phyloP scores from a whole-genome alignment of 2,888 invertebrate species.

The Pseudeuparius sepicola region DNA sequence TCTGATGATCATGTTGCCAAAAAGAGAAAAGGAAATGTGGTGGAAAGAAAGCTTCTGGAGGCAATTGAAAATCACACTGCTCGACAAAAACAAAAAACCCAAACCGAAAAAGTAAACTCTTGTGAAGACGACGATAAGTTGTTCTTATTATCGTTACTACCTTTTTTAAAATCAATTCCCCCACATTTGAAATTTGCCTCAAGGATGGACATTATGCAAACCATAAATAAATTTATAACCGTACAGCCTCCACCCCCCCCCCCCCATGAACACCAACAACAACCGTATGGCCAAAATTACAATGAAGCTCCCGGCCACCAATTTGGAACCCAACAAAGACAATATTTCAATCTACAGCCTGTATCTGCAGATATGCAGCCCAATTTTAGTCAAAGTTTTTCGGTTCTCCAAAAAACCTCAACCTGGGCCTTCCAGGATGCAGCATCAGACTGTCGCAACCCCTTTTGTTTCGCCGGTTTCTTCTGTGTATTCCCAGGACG shows the following conservation, averaged over 20 bases:
- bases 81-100: slow-evolving; percentile 14
- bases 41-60: slow-evolving; percentile 16
- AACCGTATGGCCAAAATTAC: too few species aligned
- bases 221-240: slow-evolving; percentile 9
- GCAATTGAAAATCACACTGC: slow-evolving; percentile 12
- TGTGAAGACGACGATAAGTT: slow-evolving; percentile 15
- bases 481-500: too few species aligned
- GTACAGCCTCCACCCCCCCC: slow-evolving; percentile 9
- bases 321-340: too few species aligned
- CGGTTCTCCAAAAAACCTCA: too few species aligned
- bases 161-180: slow-evolving; percentile 8
- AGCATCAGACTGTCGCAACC: too few species aligned
- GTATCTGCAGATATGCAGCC: too few species aligned
- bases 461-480: too few species aligned
- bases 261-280: too few species aligned
- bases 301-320: too few species aligned
- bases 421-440: too few species aligned
- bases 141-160: slow-evolving; percentile 11
- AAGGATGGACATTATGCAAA: slow-evolving; percentile 13
- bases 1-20: slow-evolving; percentile 8
- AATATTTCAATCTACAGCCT: too few species aligned
- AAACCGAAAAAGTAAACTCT: slow-evolving; percentile 10
- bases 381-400: too few species aligned
- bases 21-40: slow-evolving; percentile 12
- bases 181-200: slow-evolving; percentile 10